Percentiles rank a stretch among this genome's conserved stretches.
These are phyloP conservation scores for Phalacrocorax aristotelis DNA, from an alignment of 2,113 vertebrate genomes.

Conservation along the genomic window DNA sequence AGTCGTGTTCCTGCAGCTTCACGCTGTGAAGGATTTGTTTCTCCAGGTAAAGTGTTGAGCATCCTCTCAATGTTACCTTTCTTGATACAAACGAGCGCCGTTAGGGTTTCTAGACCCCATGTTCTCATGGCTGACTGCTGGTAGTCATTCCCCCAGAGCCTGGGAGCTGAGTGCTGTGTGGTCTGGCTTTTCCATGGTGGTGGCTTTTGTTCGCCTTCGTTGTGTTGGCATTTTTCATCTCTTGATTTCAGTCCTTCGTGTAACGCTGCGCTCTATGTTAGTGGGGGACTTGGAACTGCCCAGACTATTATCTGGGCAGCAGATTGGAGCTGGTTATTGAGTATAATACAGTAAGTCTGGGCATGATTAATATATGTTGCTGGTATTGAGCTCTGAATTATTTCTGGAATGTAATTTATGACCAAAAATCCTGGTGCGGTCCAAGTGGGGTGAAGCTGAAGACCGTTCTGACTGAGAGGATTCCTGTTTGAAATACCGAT, in stretches of 20 bases:
- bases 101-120: not conserved
- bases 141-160: not conserved
- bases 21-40: not conserved
- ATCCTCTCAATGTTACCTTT: fast-evolving
- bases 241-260: not conserved
- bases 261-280: fast-evolving
- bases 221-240: not conserved
- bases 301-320: not conserved
- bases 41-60: not conserved
- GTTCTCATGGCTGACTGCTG: not conserved
- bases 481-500: not conserved
- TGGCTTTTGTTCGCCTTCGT: fast-evolving
- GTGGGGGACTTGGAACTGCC: not conserved
- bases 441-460: not conserved
- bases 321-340: not conserved
- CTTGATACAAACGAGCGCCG: fast-evolving
- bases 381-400: not conserved
- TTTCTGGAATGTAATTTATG: not conserved
- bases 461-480: not conserved
- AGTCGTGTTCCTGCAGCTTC: fast-evolving
- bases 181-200: not conserved
- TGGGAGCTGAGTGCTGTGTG: fast-evolving
- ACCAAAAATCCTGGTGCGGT: not conserved
- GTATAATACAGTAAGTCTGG: too few species aligned
- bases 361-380: not conserved